A percentile compares a stretch with the other conserved stretches of the same genome.
Conservation (phyloP, 1,140 invertebrate species). For the Apolygus lucorum region DNA sequence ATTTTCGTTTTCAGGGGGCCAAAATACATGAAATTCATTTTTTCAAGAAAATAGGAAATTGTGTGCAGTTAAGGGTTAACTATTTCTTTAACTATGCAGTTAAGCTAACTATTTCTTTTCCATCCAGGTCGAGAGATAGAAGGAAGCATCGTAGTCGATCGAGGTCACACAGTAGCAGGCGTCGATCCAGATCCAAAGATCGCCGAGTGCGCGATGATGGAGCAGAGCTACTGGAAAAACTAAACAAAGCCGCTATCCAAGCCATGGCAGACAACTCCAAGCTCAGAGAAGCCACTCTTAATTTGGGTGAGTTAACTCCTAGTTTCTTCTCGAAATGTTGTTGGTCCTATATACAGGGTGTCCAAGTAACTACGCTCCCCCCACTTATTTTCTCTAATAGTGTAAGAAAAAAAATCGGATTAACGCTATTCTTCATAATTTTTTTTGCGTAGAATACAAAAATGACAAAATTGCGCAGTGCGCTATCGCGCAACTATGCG, state of each 20-base stretch:
- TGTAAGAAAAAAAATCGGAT: too few species aligned
- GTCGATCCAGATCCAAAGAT: neutral
- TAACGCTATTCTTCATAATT: too few species aligned
- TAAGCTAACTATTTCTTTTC: neutral
- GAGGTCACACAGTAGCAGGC: neutral
- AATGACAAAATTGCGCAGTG: too few species aligned
- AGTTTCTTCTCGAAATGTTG: too few species aligned
- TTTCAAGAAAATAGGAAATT: neutral
- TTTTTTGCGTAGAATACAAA: too few species aligned
- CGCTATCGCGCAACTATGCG: too few species aligned
- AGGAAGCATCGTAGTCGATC: neutral
- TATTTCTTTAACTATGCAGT: neutral
- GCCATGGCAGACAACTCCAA: constrained; percentile 25
- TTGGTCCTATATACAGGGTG: too few species aligned
- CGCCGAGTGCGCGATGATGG: constrained; percentile 15
- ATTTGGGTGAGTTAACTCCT: constrained; percentile 1
- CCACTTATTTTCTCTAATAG: too few species aligned
- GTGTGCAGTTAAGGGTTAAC: too few species aligned
- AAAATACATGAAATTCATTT: neutral
- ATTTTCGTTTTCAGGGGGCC: too few species aligned
- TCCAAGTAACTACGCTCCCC: too few species aligned
- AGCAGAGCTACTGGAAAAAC: constrained; percentile 21
- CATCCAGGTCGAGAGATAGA: neutral
- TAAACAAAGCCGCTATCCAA: constrained; percentile 27
- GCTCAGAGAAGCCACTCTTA: constrained; percentile 4